These are phyloP conservation scores for Crocallis elinguaria DNA, from an alignment of 2,888 invertebrate genomes.

Conservation along the genomic window DNA sequence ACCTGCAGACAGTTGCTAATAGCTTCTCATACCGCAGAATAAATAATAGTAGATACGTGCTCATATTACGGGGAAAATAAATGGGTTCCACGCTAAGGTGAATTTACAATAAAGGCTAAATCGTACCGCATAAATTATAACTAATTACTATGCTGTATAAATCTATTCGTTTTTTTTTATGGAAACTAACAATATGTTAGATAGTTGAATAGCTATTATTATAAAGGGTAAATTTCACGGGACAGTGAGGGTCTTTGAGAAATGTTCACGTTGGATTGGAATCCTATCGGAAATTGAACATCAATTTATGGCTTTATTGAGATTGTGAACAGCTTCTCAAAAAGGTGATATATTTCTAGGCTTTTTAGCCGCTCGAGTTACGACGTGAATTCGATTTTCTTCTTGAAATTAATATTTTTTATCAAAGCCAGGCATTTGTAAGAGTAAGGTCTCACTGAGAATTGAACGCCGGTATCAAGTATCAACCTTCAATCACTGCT, in stretches of 20 bases:
- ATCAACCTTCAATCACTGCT: too few relatives aligned
- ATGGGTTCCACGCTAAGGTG: neutral
- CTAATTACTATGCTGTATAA: too few relatives aligned
- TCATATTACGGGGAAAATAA: constrained; percentile 7
- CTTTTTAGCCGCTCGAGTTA: neutral
- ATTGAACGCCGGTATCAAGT: too few relatives aligned
- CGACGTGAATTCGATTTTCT: neutral
- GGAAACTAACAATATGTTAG: too few relatives aligned
- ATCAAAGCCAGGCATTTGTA: too few relatives aligned
- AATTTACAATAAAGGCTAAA: neutral
- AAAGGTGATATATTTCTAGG: constrained; percentile 7
- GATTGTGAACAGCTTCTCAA: constrained; percentile 12
- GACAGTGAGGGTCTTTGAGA: neutral
- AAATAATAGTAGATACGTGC: neutral
- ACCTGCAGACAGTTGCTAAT: constrained; percentile 16
- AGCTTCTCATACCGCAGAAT: constrained; percentile 8
- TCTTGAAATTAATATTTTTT: neutral
- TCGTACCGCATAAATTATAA: neutral
- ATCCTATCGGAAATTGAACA: constrained; percentile 18
- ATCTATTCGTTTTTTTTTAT: too few relatives aligned
- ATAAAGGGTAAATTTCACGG: neutral
- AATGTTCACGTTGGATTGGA: constrained; percentile 4
- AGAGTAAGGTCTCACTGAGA: too few relatives aligned
- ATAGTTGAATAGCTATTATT: neutral
- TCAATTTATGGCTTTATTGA: constrained; percentile 15